phyloP scores from a whole-genome alignment of 2,888 invertebrate species.

The Aromia moschata region DNA sequence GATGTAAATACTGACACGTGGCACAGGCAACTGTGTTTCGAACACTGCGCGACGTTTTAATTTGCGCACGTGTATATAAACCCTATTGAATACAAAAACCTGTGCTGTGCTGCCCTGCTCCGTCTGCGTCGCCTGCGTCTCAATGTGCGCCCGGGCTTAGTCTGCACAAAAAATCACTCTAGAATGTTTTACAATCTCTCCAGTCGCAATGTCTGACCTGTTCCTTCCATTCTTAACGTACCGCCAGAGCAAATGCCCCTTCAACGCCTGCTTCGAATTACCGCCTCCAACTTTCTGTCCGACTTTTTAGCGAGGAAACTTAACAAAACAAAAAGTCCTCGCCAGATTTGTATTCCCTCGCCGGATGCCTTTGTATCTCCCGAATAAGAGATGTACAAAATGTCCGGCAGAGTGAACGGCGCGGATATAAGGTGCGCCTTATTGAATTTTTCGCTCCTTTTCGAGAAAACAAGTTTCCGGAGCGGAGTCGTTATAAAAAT shows the following conservation, averaged over 20 bases:
- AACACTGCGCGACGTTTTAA: no score
- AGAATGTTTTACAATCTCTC: no score
- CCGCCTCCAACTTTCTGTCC: neutral
- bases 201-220: no score
- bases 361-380: neutral
- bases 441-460: conserved; percentile 16
- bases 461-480: conserved; percentile 10
- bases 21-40: no score
- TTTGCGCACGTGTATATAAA: no score
- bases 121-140: no score
- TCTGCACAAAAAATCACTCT: no score
- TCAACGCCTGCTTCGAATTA: neutral
- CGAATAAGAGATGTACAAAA: conserved; percentile 6
- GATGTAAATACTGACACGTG: no score
- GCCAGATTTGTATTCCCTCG: neutral
- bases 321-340: conserved; percentile 5
- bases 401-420: neutral
- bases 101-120: no score
- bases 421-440: conserved; percentile 8
- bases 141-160: no score
- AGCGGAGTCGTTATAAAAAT: conserved; percentile 30
- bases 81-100: no score
- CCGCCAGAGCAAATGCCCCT: neutral
- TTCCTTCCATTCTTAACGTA: neutral
- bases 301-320: neutral